Conservation (phyloP, 1,140 invertebrate species). For the Scaptomyza montana region DNA sequence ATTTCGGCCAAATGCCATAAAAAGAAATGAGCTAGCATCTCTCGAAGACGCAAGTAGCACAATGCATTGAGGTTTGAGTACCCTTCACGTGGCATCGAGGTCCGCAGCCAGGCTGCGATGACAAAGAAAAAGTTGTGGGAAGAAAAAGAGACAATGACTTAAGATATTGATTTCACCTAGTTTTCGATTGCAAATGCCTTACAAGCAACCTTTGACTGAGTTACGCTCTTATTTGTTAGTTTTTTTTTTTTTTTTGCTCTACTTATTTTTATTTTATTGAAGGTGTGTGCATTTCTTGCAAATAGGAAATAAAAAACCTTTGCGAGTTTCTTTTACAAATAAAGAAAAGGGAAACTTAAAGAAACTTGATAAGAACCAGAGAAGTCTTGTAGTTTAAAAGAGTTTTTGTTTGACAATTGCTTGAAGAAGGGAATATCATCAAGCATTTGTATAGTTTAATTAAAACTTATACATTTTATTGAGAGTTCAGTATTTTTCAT, state of each 20-base stretch:
- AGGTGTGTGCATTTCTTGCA: slow-evolving; percentile 2
- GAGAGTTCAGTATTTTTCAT: no score
- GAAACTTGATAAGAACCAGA: slow-evolving; percentile 16
- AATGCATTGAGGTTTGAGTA: slow-evolving; percentile 41
- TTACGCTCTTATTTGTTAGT: slow-evolving; percentile 1
- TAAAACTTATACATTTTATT: background rate
- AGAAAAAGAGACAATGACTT: slow-evolving; percentile 54
- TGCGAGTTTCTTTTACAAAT: slow-evolving; percentile 28
- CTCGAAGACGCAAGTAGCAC: slow-evolving; percentile 32
- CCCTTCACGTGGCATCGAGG: slow-evolving; percentile 15
- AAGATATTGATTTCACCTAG: slow-evolving; percentile 77
- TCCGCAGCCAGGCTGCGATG: slow-evolving; percentile 47
- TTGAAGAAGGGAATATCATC: background rate
- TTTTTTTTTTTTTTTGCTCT: slow-evolving; percentile 16
- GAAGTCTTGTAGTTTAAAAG: background rate
- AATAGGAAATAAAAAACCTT: slow-evolving; percentile 46
- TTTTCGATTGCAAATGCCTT: slow-evolving; percentile 48
- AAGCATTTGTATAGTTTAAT: background rate
- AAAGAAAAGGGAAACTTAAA: slow-evolving; percentile 24
- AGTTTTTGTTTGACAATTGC: background rate
- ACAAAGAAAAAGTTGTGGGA: slow-evolving; percentile 28
- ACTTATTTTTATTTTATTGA: slow-evolving; percentile 31
- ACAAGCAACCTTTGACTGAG: slow-evolving; percentile 20
- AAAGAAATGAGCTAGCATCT: slow-evolving; percentile 62
- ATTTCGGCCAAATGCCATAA: slow-evolving; percentile 56